Evolutionary conservation across 2,888 invertebrate genomes (phyloP), one percentile per base, ranked within the genome.

Genomic region (Microctonus hyperodae): DNA sequence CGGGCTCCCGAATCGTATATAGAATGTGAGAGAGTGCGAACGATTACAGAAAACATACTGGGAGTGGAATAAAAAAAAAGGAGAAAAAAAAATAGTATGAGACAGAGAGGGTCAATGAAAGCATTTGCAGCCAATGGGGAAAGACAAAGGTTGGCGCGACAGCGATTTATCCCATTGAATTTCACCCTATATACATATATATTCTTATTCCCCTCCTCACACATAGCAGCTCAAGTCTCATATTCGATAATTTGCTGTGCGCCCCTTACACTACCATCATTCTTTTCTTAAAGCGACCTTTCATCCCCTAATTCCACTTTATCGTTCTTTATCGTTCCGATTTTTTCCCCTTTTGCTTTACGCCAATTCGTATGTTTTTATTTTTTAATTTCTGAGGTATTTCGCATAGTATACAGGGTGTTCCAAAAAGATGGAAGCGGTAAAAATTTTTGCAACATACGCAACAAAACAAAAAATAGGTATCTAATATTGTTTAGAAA

Each of bases 211-310:
- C 28, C 28, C 28, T 28, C 28, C 7, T 28, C 28, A 3, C 7
- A 28, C 28, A 68, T 64, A 60, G 71, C 55, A 55, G 68, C 66
- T 70, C 69, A 63, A 69, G 73, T 72, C 75, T 73, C 73, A 76
- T 76, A 78, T 78, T 78, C 76, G 73, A 76, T 75, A 76, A 76
- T 76, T 76, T 75, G 74, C 72, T 73, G 70, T 69, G 61, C 58
- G 55, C 61, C 44, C 65, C 62, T 64, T 65, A 44, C 69, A 69
- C 66, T 48, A 57, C 44, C 40, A 61, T 65, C 64, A 57, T 64
- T 58, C 58, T 57, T 58, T 51, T 59, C n/a, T 58, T 57, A 35
- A 25, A 44, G 44, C 57, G 51, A 53, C 37, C 64, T 50, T 63
- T 63, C 33, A 50, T 20, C 40, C 64, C 58, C 53, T 56, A 61